phyloP scores from a whole-genome alignment of 64 coral and sea anemone species.

The Actinia equina region DNA sequence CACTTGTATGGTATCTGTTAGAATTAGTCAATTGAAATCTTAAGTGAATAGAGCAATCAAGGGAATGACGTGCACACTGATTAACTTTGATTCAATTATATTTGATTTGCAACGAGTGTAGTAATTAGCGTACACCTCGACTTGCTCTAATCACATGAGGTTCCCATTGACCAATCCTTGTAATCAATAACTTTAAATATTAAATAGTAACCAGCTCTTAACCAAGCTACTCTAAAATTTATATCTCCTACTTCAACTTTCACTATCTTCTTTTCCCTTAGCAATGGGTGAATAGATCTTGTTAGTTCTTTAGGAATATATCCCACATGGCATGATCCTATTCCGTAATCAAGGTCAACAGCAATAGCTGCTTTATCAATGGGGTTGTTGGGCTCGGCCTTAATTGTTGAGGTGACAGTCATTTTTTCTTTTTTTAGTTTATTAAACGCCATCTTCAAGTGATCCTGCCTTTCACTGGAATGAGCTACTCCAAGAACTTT shows the following conservation, averaged over 20 bases:
- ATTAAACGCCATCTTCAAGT: slow-evolving; percentile 18
- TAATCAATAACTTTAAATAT: slow-evolving; percentile 36
- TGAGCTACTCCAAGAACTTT: slow-evolving; percentile 74
- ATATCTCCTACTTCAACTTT: slow-evolving; percentile 3
- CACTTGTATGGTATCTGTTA: too few species aligned
- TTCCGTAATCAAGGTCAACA: slow-evolving; percentile 14
- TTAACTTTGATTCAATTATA: too few species aligned
- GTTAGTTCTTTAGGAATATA: slow-evolving; percentile 45
- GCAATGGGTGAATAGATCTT: slow-evolving; percentile 29
- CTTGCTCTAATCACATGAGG: neutral
- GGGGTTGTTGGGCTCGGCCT: slow-evolving; percentile 35
- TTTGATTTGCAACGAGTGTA: too few species aligned
- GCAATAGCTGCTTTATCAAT: slow-evolving; percentile 43
- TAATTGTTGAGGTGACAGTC: neutral
- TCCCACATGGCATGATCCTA: slow-evolving; percentile 25
- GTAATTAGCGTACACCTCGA: too few species aligned
- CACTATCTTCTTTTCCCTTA: slow-evolving; percentile 23
- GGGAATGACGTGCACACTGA: too few species aligned
- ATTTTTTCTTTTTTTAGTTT: slow-evolving; percentile 9
- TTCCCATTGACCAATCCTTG: slow-evolving; percentile 46
- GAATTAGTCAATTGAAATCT: too few species aligned
- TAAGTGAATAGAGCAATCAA: too few species aligned
- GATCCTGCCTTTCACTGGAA: slow-evolving; percentile 25
- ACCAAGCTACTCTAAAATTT: slow-evolving; percentile 28
- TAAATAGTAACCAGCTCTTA: slow-evolving; percentile 25